Evolutionary conservation across 2,888 invertebrate genomes (phyloP).

Genomic region (Acronicta psi): DNA sequence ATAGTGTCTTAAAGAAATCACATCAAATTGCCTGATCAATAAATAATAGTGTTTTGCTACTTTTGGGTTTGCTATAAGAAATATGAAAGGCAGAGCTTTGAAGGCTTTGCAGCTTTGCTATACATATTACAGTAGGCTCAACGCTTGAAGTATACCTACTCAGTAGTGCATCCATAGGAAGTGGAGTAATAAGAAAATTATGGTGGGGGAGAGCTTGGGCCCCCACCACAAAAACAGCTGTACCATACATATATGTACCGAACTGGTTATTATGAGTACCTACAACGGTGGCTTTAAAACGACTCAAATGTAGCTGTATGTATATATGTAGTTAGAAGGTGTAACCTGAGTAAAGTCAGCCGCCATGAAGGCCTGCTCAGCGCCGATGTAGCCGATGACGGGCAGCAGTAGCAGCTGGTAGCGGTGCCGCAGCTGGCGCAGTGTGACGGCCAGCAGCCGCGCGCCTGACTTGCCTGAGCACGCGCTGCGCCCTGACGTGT

Average conservation of each 20-base stretch:
- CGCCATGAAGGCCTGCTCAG: slow-evolving; percentile 97
- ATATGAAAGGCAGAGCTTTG: neutral
- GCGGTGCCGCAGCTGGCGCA: slow-evolving; percentile 92
- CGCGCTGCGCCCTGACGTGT: slow-evolving; percentile 80
- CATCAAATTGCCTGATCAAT: neutral
- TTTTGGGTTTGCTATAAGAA: neutral
- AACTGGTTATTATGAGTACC: too few species aligned
- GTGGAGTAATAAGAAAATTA: too few species aligned
- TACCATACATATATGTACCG: too few species aligned
- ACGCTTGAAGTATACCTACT: too few species aligned
- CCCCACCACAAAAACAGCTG: too few species aligned
- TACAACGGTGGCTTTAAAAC: too few species aligned
- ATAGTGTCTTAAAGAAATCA: neutral
- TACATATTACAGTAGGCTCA: neutral
- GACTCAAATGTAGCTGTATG: too few species aligned
- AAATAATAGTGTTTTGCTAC: neutral
- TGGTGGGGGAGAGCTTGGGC: too few species aligned
- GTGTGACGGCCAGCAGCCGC: slow-evolving; percentile 92
- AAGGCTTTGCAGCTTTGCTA: neutral
- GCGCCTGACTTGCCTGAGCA: slow-evolving; percentile 91
- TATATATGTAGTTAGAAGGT: neutral
- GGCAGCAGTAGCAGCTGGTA: slow-evolving; percentile 96
- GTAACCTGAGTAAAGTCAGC: slow-evolving; percentile 94
- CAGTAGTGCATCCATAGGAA: too few species aligned
- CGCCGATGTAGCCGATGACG: slow-evolving; percentile 97